phyloP scores from a whole-genome alignment of 2,888 invertebrate genomes.

The Sisyra nigra region DNA sequence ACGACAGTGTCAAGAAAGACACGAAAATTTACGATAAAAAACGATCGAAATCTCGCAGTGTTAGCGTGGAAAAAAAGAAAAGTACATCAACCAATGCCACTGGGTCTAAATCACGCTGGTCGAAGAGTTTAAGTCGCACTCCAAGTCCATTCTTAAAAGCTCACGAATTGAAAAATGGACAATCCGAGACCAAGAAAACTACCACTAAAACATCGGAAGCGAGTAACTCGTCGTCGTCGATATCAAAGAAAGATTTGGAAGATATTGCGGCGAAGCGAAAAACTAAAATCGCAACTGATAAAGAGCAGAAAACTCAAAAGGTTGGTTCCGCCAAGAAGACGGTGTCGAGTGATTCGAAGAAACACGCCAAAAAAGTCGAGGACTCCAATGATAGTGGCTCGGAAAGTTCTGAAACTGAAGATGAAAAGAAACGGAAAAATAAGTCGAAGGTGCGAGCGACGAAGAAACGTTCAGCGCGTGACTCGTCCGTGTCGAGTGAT shows the following conservation, averaged over 20 bases:
- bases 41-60: slow-evolving; percentile 23
- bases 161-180: slow-evolving; percentile 33
- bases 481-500: slow-evolving; percentile 26
- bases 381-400: slow-evolving; percentile 24
- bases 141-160: slow-evolving; percentile 71
- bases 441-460: slow-evolving; percentile 21
- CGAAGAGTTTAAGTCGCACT: slow-evolving; percentile 66
- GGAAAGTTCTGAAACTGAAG: slow-evolving; percentile 25
- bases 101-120: no score
- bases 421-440: slow-evolving; percentile 20
- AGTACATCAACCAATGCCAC: slow-evolving; percentile 24
- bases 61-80: slow-evolving; percentile 19
- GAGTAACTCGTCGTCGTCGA: slow-evolving; percentile 10
- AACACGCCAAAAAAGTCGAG: slow-evolving; percentile 25
- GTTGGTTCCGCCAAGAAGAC: slow-evolving; percentile 9
- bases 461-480: slow-evolving; percentile 30
- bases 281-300: slow-evolving; percentile 14
- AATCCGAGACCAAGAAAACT: slow-evolving; percentile 12
- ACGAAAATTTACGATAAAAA: slow-evolving; percentile 16
- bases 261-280: slow-evolving; percentile 23
- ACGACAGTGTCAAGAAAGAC: slow-evolving; percentile 10
- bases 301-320: slow-evolving; percentile 7
- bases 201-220: slow-evolving; percentile 28
- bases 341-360: slow-evolving; percentile 23
- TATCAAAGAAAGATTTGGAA: slow-evolving; percentile 18